These are phyloP conservation scores for Trissolcus basalis DNA, from an alignment of 1,140 invertebrate species.

Conservation along the genomic window DNA sequence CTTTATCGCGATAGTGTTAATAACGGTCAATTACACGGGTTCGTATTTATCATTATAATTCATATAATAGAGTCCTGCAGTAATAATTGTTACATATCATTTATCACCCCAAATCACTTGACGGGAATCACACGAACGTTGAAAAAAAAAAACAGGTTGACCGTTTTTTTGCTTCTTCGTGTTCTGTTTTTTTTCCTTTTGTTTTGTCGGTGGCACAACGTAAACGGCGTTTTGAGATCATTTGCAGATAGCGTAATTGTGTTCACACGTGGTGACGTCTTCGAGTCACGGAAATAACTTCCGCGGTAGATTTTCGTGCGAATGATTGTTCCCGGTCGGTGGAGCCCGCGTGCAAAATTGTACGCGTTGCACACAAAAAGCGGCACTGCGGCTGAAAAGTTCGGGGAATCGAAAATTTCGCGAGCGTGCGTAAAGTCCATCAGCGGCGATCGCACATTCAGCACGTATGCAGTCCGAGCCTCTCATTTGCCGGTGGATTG, in stretches of 20 bases:
- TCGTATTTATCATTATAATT: conserved; percentile 47
- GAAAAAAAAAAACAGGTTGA: neutral
- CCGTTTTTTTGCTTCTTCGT: neutral
- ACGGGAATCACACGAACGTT: conserved; percentile 28
- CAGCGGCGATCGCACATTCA: conserved; percentile 66
- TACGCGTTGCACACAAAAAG: conserved; percentile 46
- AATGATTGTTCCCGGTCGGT: conserved; percentile 44
- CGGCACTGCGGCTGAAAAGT: conserved; percentile 64
- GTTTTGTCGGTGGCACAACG: conserved; percentile 21
- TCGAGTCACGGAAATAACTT: conserved; percentile 55
- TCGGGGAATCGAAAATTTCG: conserved; percentile 72
- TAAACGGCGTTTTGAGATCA: conserved; percentile 46
- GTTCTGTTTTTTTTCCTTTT: conserved; percentile 15
- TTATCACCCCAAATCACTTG: conserved; percentile 47
- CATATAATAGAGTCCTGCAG: conserved; percentile 21
- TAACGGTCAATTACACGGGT: no score
- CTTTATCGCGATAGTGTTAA: no score
- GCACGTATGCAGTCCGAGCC: conserved; percentile 63
- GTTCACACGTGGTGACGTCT: conserved; percentile 57
- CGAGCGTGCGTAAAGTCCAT: conserved; percentile 73
- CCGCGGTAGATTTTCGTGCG: conserved; percentile 48
- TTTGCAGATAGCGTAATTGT: conserved; percentile 48
- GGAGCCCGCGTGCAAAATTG: conserved; percentile 47
- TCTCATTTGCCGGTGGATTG: conserved; percentile 74
- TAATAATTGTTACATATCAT: conserved; percentile 51